Base-by-base conservation (phyloP, 2,797 vertebrate genomes). In the Falco concolor region DNA sequence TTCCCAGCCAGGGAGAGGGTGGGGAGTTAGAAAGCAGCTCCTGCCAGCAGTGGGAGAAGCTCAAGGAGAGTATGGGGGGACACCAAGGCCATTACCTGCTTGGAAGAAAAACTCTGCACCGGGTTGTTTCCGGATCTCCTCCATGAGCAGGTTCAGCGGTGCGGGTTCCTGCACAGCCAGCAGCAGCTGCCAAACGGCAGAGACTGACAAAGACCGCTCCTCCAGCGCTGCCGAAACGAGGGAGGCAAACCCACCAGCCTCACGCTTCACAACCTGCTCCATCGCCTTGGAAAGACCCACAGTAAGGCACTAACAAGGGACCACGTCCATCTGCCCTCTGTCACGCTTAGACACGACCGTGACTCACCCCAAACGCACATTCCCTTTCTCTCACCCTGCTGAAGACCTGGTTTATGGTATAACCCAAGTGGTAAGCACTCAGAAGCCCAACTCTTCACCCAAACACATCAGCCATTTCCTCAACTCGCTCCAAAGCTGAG, bases 101-200 rank as follows among this genome's bases (percentile, higher is more conserved):
- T 75, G 96, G 88, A 98, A 96, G 87, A 98, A 98, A 34, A 95
- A 74, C 5, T 91, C 73, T 3, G 98, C 96, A 0, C 95, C 93
- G 1, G 97, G 95, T 21, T 98, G 97, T 78, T 95, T 97, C 25
- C 64, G 95, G 74, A 98, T 94, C 75, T 98, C 97, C 57, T 98
- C 96, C 67, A 97, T 47, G 54, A 98, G 94, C 27, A 94, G 57
- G 61, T 77, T 95, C 65, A 97, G 68, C 0, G 95, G 95, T 73
- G 87, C 84, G 19, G 87, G 84, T 74, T 94, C 94, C 84, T 40
- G 91, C 84, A 95, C 92, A 38, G 76, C 91, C 49, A 98, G 76
- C 34, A 98, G 94, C 81, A 98, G 78, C 57, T 97, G 97, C 98
- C 98, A 98, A 59, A 98, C 0, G 3, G 97, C 97, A 56, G 95